These are phyloP conservation scores for Trididemnum clinides DNA, from an alignment of 23 tunicate species.

Conservation along the genomic window DNA sequence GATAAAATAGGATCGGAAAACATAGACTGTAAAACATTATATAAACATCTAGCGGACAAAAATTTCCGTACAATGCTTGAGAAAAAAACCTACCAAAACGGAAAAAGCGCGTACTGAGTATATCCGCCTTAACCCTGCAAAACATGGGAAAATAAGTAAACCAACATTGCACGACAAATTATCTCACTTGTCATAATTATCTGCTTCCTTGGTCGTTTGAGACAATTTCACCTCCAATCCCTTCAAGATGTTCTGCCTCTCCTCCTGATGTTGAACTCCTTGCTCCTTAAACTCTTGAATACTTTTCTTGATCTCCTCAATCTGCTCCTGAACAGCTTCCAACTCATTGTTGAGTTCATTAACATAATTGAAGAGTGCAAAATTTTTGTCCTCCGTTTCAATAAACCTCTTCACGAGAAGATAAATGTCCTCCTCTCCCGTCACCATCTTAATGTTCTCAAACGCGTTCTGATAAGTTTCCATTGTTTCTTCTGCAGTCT, in stretches of 20 bases:
- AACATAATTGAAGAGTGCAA: slow-evolving; percentile 89
- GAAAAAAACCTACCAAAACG: too few species aligned
- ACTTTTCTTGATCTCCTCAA: slow-evolving; percentile 47
- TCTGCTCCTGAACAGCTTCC: slow-evolving; percentile 74
- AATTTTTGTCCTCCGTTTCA: slow-evolving; percentile 90
- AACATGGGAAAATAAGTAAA: too few species aligned
- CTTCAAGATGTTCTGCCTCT: slow-evolving; percentile 63
- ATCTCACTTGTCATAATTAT: slow-evolving; percentile 69
- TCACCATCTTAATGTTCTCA: slow-evolving; percentile 74
- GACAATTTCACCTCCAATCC: slow-evolving; percentile 55
- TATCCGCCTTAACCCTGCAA: too few species aligned
- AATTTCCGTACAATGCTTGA: too few species aligned
- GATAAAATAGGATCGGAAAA: too few species aligned
- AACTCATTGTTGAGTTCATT: slow-evolving; percentile 92
- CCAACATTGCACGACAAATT: too few species aligned
- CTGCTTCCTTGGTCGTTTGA: slow-evolving; percentile 79
- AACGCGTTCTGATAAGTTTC: slow-evolving; percentile 91
- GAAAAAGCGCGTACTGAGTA: too few species aligned
- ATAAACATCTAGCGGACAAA: too few species aligned
- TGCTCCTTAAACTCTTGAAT: slow-evolving; percentile 84
- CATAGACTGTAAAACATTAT: too few species aligned
- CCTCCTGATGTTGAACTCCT: slow-evolving; percentile 88
- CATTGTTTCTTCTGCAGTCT: slow-evolving; percentile 91
- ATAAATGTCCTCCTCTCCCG: slow-evolving; percentile 90
- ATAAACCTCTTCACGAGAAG: slow-evolving; percentile 71